Percentiles rank a stretch among this genome's conserved stretches.
Conservation (phyloP, 2,113 vertebrate genomes). For the Nipponia nippon region DNA sequence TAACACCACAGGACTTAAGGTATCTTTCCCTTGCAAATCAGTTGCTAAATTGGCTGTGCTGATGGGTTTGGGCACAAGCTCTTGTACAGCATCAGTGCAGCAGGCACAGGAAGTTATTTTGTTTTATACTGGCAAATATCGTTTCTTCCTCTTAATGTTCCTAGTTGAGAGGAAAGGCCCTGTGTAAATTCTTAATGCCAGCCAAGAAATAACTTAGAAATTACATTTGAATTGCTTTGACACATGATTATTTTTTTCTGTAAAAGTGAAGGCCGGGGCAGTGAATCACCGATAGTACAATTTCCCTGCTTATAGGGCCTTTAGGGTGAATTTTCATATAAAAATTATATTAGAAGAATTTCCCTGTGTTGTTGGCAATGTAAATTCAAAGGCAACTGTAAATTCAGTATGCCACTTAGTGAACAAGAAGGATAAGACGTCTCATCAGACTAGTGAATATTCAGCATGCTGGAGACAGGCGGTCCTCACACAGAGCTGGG, state of each 20-base stretch:
- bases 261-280: neutral
- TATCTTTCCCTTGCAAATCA: slow-evolving; percentile 73
- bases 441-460: neutral
- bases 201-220: slow-evolving; percentile 52
- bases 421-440: neutral
- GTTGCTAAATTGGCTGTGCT: slow-evolving; percentile 71
- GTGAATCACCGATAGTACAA: neutral
- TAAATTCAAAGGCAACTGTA: slow-evolving; percentile 24
- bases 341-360: slow-evolving; percentile 45
- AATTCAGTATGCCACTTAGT: neutral
- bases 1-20: slow-evolving; percentile 69
- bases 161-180: neutral
- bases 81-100: neutral
- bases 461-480: neutral
- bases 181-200: slow-evolving; percentile 46
- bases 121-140: slow-evolving; percentile 51
- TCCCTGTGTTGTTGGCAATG: slow-evolving; percentile 26
- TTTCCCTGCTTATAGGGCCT: slow-evolving; percentile 29
- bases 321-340: slow-evolving; percentile 40
- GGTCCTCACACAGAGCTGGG: rapidly evolving
- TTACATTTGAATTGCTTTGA: slow-evolving; percentile 52
- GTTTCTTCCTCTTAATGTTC: slow-evolving; percentile 20
- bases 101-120: slow-evolving; percentile 58
- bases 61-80: slow-evolving; percentile 58
- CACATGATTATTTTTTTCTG: slow-evolving; percentile 43